Percentiles rank a stretch among this genome's conserved stretches.
Evolutionary conservation across 2,888 invertebrate species (phyloP).

Genomic region (Ectemnius continuus): DNA sequence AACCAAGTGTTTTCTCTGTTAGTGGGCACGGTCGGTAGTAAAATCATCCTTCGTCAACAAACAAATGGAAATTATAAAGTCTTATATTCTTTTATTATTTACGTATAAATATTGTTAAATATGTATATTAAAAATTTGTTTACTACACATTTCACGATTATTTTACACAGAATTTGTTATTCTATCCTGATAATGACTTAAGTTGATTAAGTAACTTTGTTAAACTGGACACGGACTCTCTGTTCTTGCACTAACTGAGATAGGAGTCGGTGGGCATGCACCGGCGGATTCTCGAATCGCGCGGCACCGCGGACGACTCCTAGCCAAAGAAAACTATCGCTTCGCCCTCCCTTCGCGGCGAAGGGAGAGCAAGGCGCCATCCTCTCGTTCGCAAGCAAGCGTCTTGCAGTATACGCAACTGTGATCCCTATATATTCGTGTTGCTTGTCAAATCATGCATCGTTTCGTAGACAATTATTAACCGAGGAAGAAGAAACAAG

Average conservation of each 20-base stretch:
- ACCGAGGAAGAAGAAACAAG: conserved; percentile 11
- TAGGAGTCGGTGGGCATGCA: conserved; percentile 26
- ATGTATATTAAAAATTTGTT: conserved; percentile 73
- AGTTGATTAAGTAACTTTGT: conserved; percentile 72
- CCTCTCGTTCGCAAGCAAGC: conserved; percentile 13
- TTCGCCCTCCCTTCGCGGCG: not conserved
- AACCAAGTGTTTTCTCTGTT: conserved; percentile 53
- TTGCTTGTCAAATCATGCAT: conserved; percentile 35
- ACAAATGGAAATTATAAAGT: conserved; percentile 66
- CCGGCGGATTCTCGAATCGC: conserved; percentile 23
- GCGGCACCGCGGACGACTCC: not conserved
- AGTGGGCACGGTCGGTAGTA: conserved; percentile 66
- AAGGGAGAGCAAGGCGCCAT: conserved; percentile 17
- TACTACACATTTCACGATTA: conserved; percentile 75
- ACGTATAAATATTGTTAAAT: conserved; percentile 72
- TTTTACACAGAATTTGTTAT: conserved; percentile 76
- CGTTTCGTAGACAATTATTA: conserved; percentile 5
- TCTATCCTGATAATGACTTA: conserved; percentile 72
- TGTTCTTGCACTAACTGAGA: conserved; percentile 45
- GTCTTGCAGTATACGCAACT: conserved; percentile 23
- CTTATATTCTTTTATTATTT: conserved; percentile 68
- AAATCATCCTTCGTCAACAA: conserved; percentile 66
- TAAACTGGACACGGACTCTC: conserved; percentile 69
- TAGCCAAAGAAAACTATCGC: not conserved
- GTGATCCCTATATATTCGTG: conserved; percentile 38